A percentile compares a stretch with the other conserved stretches of the same genome.
Evolutionary conservation across 1,140 invertebrate genomes (phyloP).

Genomic region (Drosophila biarmipes): DNA sequence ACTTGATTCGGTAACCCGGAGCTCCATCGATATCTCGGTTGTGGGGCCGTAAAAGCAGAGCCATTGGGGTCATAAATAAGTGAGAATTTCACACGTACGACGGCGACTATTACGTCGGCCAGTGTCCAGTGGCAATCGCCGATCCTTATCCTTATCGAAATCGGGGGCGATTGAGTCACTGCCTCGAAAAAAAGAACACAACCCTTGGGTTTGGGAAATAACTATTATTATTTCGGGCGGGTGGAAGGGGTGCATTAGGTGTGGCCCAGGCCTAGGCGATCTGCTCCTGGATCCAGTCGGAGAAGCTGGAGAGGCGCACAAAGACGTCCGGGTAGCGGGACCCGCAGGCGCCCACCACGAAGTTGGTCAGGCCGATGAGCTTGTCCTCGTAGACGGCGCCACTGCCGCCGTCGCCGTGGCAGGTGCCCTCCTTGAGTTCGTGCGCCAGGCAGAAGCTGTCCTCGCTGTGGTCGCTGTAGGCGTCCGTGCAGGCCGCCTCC

Average conservation of each 20-base stretch:
- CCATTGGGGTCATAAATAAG: slow-evolving; percentile 34
- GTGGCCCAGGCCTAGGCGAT: slow-evolving; percentile 1
- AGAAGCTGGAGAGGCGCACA: slow-evolving; percentile 48
- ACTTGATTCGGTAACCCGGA: background rate
- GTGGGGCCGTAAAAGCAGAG: background rate
- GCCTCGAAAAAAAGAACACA: background rate
- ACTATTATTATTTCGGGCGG: background rate
- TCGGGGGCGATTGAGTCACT: slow-evolving; percentile 20
- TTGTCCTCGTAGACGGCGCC: slow-evolving; percentile 58
- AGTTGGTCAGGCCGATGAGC: slow-evolving; percentile 64
- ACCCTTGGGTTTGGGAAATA: background rate
- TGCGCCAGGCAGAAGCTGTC: slow-evolving; percentile 66
- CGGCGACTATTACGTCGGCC: slow-evolving; percentile 27
- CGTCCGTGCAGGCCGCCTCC: slow-evolving; percentile 53
- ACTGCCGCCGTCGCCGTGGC: slow-evolving; percentile 73
- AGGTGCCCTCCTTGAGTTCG: slow-evolving; percentile 68
- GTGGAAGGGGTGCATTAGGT: background rate
- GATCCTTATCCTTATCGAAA: slow-evolving; percentile 43
- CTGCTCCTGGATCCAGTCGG: slow-evolving; percentile 62
- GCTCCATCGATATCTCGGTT: background rate
- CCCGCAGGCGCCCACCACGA: slow-evolving; percentile 76
- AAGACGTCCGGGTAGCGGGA: slow-evolving; percentile 79
- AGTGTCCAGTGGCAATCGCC: slow-evolving; percentile 24
- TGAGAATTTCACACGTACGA: slow-evolving; percentile 1
- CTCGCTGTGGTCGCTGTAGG: slow-evolving; percentile 44